Percentiles rank a stretch among this genome's conserved stretches.
phyloP scores from a whole-genome alignment of 2,797 vertebrate species.

The Nyctibius grandis region DNA sequence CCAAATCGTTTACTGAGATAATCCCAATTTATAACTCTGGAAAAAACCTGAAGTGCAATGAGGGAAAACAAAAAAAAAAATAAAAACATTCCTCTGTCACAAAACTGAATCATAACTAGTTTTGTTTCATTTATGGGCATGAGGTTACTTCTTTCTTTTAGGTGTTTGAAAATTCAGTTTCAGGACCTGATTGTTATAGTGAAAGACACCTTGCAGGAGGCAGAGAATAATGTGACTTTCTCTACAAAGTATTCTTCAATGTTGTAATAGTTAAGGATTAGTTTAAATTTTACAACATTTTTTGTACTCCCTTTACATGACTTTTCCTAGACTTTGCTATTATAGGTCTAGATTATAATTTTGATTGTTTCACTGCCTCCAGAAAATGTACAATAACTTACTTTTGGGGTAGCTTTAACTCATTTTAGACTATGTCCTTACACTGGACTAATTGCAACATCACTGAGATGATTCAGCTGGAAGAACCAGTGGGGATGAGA shows the following conservation, averaged over 20 bases:
- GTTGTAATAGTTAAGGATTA: background rate
- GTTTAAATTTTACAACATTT: background rate
- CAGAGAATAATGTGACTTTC: background rate
- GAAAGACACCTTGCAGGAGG: background rate
- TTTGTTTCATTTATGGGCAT: background rate
- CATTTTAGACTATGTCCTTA: background rate
- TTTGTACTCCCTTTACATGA: background rate
- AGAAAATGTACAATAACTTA: background rate
- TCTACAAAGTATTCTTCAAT: background rate
- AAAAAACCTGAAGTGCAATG: background rate
- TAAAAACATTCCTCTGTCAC: background rate
- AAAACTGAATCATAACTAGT: background rate
- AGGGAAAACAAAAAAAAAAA: background rate
- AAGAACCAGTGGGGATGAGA: background rate
- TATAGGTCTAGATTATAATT: background rate
- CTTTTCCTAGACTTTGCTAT: background rate
- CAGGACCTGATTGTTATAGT: background rate
- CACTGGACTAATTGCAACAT: background rate
- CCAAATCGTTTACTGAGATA: background rate
- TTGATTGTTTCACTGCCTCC: background rate
- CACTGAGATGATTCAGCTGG: background rate
- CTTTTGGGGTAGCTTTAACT: background rate
- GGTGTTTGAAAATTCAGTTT: background rate
- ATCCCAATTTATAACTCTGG: background rate
- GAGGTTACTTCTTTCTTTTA: background rate